Evolutionary conservation across 2,113 vertebrate genomes (phyloP).

Genomic region (Chrysemys picta): DNA sequence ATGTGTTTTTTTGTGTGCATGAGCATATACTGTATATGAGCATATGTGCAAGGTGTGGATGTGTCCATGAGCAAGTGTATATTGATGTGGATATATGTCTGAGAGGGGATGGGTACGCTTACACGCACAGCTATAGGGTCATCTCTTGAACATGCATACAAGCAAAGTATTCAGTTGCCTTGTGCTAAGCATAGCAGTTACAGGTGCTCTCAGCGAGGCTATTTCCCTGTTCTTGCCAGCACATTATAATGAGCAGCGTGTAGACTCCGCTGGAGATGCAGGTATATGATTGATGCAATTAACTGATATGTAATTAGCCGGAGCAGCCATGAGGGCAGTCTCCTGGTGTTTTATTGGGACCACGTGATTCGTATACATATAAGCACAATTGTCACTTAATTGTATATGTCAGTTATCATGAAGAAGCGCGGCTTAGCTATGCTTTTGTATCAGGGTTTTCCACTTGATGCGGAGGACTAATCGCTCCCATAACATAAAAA

Average conservation of each 20-base stretch:
- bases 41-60: neutral
- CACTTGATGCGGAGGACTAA: neutral
- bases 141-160: accelerated
- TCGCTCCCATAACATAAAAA: neutral
- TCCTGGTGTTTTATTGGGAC: neutral
- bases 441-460: neutral
- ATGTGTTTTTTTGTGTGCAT: neutral
- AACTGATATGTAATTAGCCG: neutral
- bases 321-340: neutral
- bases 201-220: neutral
- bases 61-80: neutral
- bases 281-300: slow-evolving; percentile 24
- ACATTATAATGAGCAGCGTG: neutral
- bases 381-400: neutral
- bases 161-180: neutral
- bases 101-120: neutral
- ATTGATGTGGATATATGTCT: neutral
- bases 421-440: neutral
- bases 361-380: neutral
- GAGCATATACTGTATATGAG: neutral
- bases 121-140: neutral
- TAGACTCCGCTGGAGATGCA: neutral
- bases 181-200: neutral
- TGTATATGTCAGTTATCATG: neutral
- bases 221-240: neutral